Evolutionary conservation across 2,797 vertebrate genomes (phyloP).

Genomic region (Trichosurus vulpecula): DNA sequence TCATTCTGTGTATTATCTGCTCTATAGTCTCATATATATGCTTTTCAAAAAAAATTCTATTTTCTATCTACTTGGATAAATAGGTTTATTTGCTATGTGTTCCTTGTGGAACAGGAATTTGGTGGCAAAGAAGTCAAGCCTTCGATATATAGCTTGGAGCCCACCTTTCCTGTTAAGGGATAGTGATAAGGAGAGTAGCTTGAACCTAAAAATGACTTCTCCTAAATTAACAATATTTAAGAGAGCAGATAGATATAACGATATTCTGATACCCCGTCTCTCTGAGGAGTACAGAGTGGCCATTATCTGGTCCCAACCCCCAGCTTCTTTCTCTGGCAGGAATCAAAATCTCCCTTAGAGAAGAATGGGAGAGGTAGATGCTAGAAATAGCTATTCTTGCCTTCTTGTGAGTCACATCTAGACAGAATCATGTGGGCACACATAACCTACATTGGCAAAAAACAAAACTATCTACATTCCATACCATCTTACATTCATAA

Average conservation of each 20-base stretch:
- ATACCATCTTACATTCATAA: background rate
- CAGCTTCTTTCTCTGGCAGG: background rate
- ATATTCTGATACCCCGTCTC: background rate
- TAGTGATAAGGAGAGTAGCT: background rate
- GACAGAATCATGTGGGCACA: background rate
- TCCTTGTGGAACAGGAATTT: background rate
- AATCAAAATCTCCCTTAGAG: background rate
- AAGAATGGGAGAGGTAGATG: background rate
- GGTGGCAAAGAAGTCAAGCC: background rate
- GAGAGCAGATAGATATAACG: background rate
- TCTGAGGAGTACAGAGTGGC: background rate
- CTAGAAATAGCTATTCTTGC: background rate
- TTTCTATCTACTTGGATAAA: background rate
- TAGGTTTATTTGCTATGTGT: background rate
- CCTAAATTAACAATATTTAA: background rate
- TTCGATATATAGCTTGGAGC: background rate
- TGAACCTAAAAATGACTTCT: background rate
- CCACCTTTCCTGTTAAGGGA: background rate
- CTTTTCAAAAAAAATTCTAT: background rate
- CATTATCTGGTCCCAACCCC: background rate
- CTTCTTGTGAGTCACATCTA: background rate
- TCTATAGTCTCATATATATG: background rate
- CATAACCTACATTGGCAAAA: background rate
- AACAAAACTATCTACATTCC: background rate
- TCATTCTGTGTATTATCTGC: background rate